Evolutionary conservation across 2,113 vertebrate species (phyloP), one percentile per base, ranked within the genome.

Genomic region (Raphicerus campestris): DNA sequence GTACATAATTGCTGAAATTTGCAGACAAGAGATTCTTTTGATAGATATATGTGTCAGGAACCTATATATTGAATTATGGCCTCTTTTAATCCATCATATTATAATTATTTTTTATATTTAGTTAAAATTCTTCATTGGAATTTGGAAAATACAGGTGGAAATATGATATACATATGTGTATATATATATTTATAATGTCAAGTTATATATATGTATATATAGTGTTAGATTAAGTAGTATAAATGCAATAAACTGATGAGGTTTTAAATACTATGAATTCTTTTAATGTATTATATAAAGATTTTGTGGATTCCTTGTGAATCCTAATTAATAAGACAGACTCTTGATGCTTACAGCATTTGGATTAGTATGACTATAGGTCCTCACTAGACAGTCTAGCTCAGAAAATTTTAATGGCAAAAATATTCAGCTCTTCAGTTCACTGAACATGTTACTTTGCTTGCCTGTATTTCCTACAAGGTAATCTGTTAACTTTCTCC

Each of bases 211-310:
- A 56, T n/a, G 5, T 28, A 30, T 28, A 56, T 56, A 58, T 58
- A 39, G 58, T 32, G 35, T 20, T 7, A n/a, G 80, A 58, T 92
- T 95, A 95, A 94, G 90, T 84, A 84, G 88, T 93, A 83, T 24
- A 49, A 91, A 1, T 94, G 10, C 24, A 39, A 0, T 78, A 63
- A 17, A 3, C 7, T 94, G 45, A 73, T 53, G 77, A 97, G 56
- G 45, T 75, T 39, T 88, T 66, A 15, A 92, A 84, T 96, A 89
- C 28, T 58, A 45, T 89, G 22, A 70, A 84, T 28, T 42, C 5
- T 6, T 94, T 92, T 97, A 97, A 94, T 95, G 63, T 82, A 78
- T n/a, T 96, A 96, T 89, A 78, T 73, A 60, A 97, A 49, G 94
- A 49, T 58, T 96, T 78, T 93, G 81, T 15, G 73, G 96, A 96